phyloP scores from a whole-genome alignment of 2,888 invertebrate genomes.

The Nezara viridula region DNA sequence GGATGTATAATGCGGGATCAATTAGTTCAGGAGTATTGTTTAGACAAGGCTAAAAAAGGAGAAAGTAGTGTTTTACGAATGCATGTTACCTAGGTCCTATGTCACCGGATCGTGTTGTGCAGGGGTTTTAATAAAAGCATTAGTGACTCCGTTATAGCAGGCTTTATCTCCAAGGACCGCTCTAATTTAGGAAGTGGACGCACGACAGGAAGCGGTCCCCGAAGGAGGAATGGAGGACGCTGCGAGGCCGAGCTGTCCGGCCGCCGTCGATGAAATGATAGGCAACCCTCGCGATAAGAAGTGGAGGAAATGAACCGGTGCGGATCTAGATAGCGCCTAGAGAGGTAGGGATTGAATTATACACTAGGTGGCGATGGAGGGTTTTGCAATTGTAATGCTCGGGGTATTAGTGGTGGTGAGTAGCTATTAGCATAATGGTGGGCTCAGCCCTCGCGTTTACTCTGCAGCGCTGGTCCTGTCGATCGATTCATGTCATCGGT shows the following conservation, averaged over 20 bases:
- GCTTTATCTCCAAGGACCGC: not conserved
- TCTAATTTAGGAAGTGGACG: conserved; percentile 13
- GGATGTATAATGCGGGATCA: no score
- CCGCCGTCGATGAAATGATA: conserved; percentile 35
- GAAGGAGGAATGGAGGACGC: not conserved
- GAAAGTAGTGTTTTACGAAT: not conserved
- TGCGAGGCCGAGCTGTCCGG: not conserved
- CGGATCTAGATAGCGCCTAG: conserved; percentile 23
- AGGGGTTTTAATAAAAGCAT: conserved; percentile 19
- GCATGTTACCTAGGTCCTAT: not conserved
- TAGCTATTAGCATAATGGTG: conserved; percentile 53
- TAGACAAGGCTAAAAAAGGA: not conserved
- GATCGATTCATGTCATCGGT: conserved; percentile 10
- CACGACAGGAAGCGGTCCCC: conserved; percentile 41
- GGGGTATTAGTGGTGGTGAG: conserved; percentile 53
- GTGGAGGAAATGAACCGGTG: conserved; percentile 20
- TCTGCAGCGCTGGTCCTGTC: not conserved
- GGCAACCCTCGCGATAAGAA: conserved; percentile 23
- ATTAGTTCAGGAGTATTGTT: not conserved
- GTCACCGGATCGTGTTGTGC: not conserved
- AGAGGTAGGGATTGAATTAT: conserved; percentile 52
- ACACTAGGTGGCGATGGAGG: conserved; percentile 49
- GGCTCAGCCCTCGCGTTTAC: conserved; percentile 43
- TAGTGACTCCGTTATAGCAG: not conserved
- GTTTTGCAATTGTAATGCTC: conserved; percentile 56